Evolutionary conservation across 2,797 vertebrate species (phyloP).

Genomic region (Urocyon cinereoargenteus): DNA sequence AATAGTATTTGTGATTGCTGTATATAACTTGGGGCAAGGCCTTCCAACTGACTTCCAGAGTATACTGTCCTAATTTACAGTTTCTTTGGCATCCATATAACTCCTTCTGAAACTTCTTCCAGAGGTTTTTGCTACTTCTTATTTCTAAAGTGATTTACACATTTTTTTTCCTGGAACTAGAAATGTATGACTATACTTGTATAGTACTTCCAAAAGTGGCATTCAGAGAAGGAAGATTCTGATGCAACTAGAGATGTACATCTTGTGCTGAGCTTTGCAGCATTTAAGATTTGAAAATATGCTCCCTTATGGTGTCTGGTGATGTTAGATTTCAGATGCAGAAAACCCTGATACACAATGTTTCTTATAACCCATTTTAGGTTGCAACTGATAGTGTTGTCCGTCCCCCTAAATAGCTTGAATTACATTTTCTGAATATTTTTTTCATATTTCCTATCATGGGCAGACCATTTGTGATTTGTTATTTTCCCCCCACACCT

Average conservation of each 20-base stretch:
- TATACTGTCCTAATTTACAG: not conserved
- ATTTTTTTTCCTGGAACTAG: not conserved
- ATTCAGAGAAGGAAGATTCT: not conserved
- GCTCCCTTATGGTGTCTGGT: not conserved
- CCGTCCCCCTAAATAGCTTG: not conserved
- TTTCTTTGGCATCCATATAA: not conserved
- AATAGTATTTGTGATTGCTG: not conserved
- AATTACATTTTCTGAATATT: slow-evolving; percentile 20
- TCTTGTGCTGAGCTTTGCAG: not conserved
- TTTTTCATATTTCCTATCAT: not conserved
- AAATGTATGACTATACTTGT: not conserved
- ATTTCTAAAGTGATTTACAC: slow-evolving; percentile 38
- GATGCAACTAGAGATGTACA: not conserved
- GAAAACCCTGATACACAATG: not conserved
- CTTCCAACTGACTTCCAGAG: not conserved
- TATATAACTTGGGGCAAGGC: not conserved
- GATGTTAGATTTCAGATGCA: not conserved
- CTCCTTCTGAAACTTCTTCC: not conserved
- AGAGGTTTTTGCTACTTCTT: not conserved
- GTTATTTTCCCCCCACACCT: not conserved
- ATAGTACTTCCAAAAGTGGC: not conserved
- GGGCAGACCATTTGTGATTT: not conserved
- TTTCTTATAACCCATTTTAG: not conserved
- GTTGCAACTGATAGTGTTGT: not conserved
- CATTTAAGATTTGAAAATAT: not conserved